phyloP scores from a whole-genome alignment of 2,888 invertebrate genomes.

The Torymus auratus region DNA sequence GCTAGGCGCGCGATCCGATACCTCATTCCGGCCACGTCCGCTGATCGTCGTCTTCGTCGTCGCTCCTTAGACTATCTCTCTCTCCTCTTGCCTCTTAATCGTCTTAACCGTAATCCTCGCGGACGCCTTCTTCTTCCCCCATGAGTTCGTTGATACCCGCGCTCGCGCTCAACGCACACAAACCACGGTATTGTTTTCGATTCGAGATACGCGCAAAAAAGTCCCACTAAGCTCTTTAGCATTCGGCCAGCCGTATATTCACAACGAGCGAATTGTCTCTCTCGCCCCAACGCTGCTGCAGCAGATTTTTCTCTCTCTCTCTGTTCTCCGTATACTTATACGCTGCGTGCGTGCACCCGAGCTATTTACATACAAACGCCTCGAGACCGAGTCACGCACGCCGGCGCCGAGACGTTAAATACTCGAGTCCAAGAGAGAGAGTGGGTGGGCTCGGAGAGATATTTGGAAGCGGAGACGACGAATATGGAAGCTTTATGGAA shows the following conservation, averaged over 20 bases:
- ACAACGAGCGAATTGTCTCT: constrained; percentile 47
- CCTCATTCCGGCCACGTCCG: no score
- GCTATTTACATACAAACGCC: constrained; percentile 57
- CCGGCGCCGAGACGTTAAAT: constrained; percentile 38
- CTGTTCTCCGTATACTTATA: neutral
- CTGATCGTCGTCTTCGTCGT: no score
- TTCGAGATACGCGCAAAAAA: constrained; percentile 11
- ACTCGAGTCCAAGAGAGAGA: constrained; percentile 36
- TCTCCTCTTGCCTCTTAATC: no score
- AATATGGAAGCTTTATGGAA: neutral
- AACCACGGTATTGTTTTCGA: constrained; percentile 30
- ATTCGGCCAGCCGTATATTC: neutral
- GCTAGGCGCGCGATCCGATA: neutral
- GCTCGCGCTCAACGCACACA: no score
- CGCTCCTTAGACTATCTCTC: no score
- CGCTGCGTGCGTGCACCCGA: constrained; percentile 22
- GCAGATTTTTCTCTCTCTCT: constrained; percentile 3
- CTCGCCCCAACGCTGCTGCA: neutral
- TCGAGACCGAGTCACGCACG: constrained; percentile 4
- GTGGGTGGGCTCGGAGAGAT: constrained; percentile 21
- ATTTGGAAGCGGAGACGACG: neutral
- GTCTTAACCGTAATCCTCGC: no score
- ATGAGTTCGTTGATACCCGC: no score
- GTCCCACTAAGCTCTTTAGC: constrained; percentile 24
- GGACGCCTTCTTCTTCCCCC: no score